Evolutionary conservation across 2,113 vertebrate genomes (phyloP), one percentile per base, ranked within the genome.

Genomic region (Tretioscincus oriximinensis): DNA sequence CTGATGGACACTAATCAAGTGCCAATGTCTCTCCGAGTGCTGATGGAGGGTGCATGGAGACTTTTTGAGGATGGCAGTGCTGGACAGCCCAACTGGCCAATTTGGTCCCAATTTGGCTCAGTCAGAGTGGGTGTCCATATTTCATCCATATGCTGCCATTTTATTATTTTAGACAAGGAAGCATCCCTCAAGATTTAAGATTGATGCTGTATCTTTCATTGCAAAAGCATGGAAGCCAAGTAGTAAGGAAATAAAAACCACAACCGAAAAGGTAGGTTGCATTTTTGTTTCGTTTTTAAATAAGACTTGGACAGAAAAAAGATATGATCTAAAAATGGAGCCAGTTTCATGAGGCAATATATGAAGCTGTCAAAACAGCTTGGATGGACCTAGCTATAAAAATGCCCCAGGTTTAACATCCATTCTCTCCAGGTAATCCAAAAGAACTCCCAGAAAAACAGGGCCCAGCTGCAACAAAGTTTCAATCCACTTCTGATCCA

Each of bases 181-280:
- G 16, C 22, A 60, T 28, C 31, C 78, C 63, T 79, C 64, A 26
- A 78, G 18, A 29, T 29, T 80, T 45, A 24, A 49, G 81, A 77
- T 65, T 41, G 10, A 72, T 87, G 77, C 88, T 79, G 28, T 75
- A 76, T 73, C 87, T 88, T 41, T 87, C n/a, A 87, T 41, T 66
- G 31, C 70, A 90, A 83, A 89, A 88, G 90, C 84, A 78, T 84
- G 90, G 88, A 84, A 64, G 60, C 86, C 77, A 71, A 73, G 51
- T n/a, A 87, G 60, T 80, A 47, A 18, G 21, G 65, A 77, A 73
- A 77, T 16, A 0, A 0, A 51, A 41, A 47, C 28, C 49, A 26
- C 20, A 51, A 54, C 1, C 10, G 65, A 24, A 69, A 66, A 31
- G 51, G 14, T 29, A 14, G 8, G 9, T 20, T 9, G n/a, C 49